Percentiles rank a stretch among this genome's conserved stretches.
These are phyloP conservation scores for Polydrusus tereticollis DNA, from an alignment of 2,888 invertebrate genomes.

Conservation along the genomic window DNA sequence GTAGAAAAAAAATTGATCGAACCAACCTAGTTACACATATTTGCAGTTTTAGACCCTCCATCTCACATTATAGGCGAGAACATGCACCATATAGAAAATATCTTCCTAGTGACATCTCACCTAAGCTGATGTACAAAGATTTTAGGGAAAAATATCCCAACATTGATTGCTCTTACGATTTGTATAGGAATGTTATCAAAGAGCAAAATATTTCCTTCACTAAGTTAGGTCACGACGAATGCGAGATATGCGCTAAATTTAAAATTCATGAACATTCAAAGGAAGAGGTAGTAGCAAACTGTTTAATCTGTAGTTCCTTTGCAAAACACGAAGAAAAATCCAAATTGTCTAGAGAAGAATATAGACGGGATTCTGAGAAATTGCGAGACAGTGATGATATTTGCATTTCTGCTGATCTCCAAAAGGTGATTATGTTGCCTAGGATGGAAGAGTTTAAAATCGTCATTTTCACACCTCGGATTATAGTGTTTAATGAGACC, in stretches of 20 bases:
- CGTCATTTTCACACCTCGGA: too few relatives aligned
- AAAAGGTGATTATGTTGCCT: too few relatives aligned
- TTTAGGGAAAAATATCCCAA: slow-evolving; percentile 41
- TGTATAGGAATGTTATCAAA: slow-evolving; percentile 37
- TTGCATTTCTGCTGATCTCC: too few relatives aligned
- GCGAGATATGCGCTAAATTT: slow-evolving; percentile 36
- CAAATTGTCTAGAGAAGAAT: slow-evolving; percentile 5
- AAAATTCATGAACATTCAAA: slow-evolving; percentile 22
- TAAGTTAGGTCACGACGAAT: slow-evolving; percentile 47
- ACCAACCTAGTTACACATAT: background rate
- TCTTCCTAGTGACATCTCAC: slow-evolving; percentile 46
- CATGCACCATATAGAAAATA: slow-evolving; percentile 46
- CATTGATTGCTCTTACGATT: slow-evolving; percentile 42
- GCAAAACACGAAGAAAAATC: slow-evolving; percentile 12
- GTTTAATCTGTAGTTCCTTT: slow-evolving; percentile 3
- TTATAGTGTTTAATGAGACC: too few relatives aligned
- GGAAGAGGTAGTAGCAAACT: slow-evolving; percentile 9
- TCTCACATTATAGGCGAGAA: slow-evolving; percentile 35
- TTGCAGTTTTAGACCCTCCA: background rate
- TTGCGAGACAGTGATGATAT: background rate
- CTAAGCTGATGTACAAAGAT: slow-evolving; percentile 41
- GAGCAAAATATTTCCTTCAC: slow-evolving; percentile 48
- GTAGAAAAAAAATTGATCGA: background rate
- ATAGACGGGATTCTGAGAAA: background rate
- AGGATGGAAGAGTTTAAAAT: too few relatives aligned